Evolutionary conservation across 2,888 invertebrate species (phyloP), one percentile per base, ranked within the genome.

Genomic region (Anticlea derivata): DNA sequence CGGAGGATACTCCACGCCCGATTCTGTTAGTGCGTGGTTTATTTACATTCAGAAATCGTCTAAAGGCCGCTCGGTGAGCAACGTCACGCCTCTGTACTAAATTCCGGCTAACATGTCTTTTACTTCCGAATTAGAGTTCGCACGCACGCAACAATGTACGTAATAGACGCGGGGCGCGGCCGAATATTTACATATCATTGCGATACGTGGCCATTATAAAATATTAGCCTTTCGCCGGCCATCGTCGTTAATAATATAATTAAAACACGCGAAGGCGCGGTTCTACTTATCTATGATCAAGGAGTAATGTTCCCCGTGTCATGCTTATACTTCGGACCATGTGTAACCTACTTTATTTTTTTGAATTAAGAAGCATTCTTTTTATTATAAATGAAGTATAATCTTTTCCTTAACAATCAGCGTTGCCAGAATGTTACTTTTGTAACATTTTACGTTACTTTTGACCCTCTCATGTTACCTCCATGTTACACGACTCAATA

Each of bases 101-200:
- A 86, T 86, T 83, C 74, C 67, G 62, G 60, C 70, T 78, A 80
- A 84, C 80, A 71, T 80, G 80, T 85, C 85, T 84, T n/a, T 83
- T 79, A 81, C 81, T 79, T 83, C 84, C 81, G 84, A 87, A 87
- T 86, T 84, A 84, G 77, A 82, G 85, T 73, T 71, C 66, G 66
- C 80, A 80, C 84, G 78, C 88, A 88, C 88, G 89, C 89, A 65
- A 84, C 75, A 33, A 59, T 49, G 67, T 66, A 69, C 63, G 78
- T 83, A 85, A 83, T 83, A 80, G 81, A 75, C 65, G 68, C 57
- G 68, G 80, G 87, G 88, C 67, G 86, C 79, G 88, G 78, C 81
- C 50, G 78, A 75, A 84, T 89, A 90, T 90, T 90, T 89, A 90
- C 89, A 90, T 90, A 89, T 89, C 89, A 88, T 90, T 86, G 90